A percentile compares a stretch with the other conserved stretches of the same genome.
Evolutionary conservation across 2,797 vertebrate species (phyloP).

Genomic region (Anolis apletophallus): DNA sequence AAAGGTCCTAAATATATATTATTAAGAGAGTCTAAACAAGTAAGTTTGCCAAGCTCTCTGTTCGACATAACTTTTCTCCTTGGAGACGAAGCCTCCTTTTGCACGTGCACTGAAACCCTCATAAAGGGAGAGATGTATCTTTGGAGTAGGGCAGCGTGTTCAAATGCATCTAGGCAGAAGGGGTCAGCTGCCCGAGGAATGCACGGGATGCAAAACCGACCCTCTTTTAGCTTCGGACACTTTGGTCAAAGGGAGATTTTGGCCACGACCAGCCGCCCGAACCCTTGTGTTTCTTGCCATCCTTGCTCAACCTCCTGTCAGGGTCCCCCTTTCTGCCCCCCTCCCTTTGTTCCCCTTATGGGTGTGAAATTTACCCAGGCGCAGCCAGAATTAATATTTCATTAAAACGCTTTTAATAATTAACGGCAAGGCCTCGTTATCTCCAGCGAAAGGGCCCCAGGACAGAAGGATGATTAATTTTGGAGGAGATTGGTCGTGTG

Average conservation of each 20-base stretch:
- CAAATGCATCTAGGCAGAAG: neutral
- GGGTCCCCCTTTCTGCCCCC: neutral
- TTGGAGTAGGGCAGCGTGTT: too few species aligned
- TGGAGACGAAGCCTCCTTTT: too few species aligned
- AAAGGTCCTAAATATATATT: too few species aligned
- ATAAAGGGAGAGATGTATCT: neutral
- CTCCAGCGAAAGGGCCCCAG: slow-evolving; percentile 2
- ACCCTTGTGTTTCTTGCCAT: fast-evolving
- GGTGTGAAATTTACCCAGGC: slow-evolving; percentile 22
- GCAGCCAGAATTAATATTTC: slow-evolving; percentile 38
- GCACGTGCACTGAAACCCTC: neutral
- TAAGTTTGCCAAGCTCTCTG: too few species aligned
- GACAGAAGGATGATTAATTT: slow-evolving; percentile 31
- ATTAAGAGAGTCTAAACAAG: too few species aligned
- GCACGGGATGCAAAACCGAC: fast-evolving
- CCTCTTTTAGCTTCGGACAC: too few species aligned
- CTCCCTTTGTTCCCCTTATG: neutral
- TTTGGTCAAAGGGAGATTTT: too few species aligned
- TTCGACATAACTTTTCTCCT: too few species aligned
- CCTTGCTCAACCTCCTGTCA: neutral
- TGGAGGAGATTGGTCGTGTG: slow-evolving; percentile 12
- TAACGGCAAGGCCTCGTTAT: slow-evolving; percentile 1
- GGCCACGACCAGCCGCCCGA: fast-evolving
- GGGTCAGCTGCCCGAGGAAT: too few species aligned
- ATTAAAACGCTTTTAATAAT: slow-evolving; percentile 28